A percentile compares a stretch with the other conserved stretches of the same genome.
Evolutionary conservation across 2,888 invertebrate species (phyloP).

Genomic region (Himalopsyche japonica): DNA sequence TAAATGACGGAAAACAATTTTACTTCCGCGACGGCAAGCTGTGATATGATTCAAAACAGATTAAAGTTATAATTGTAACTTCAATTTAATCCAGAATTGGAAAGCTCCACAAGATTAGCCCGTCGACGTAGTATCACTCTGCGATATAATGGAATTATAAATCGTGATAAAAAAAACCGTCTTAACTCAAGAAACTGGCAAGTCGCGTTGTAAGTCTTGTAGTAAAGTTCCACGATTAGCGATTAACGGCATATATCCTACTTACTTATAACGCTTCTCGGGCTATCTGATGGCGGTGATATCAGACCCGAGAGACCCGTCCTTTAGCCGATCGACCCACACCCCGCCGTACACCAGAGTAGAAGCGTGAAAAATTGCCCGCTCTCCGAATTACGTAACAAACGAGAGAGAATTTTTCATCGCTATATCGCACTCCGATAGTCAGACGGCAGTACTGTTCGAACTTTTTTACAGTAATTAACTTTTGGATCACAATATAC

Average conservation of each 20-base stretch:
- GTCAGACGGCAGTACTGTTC: background rate
- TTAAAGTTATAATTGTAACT: too few species aligned
- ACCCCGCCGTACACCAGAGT: background rate
- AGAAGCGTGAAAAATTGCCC: background rate
- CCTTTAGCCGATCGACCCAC: background rate
- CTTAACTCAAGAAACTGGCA: background rate
- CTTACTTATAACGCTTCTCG: background rate
- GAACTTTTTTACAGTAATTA: background rate
- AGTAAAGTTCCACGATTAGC: background rate
- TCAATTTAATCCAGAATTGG: too few species aligned
- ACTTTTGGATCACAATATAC: too few species aligned
- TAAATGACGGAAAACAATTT: too few species aligned
- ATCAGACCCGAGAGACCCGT: background rate
- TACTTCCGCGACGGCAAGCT: too few species aligned
- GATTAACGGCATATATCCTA: background rate
- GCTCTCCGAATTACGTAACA: background rate
- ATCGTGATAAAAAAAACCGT: background rate
- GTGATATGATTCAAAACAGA: too few species aligned
- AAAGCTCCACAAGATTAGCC: too few species aligned
- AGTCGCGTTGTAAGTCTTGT: background rate
- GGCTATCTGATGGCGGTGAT: background rate
- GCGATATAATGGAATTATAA: background rate
- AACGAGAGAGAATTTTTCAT: background rate
- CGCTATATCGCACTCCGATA: background rate
- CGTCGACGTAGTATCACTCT: too few species aligned